A percentile compares a stretch with the other conserved stretches of the same genome.
These are phyloP conservation scores for Orcinus orca DNA, from an alignment of 2,113 vertebrate species.

Conservation along the genomic window DNA sequence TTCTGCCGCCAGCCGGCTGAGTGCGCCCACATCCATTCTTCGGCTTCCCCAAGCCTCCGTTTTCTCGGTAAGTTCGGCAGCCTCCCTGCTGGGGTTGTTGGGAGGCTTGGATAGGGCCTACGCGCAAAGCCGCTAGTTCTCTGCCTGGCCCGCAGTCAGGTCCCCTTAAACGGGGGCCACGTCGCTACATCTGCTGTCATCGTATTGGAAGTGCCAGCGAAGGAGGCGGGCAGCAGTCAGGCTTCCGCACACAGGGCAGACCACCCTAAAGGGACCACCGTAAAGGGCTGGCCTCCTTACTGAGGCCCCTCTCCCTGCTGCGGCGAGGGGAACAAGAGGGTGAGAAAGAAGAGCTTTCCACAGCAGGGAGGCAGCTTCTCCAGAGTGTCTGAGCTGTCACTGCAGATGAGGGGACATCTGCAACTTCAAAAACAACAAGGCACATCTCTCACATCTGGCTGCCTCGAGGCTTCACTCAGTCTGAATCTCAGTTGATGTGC, in stretches of 20 bases:
- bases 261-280: too few species aligned
- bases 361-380: neutral
- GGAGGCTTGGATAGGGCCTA: neutral
- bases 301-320: neutral
- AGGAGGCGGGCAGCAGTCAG: neutral
- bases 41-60: neutral
- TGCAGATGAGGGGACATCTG: neutral
- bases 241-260: fast-evolving
- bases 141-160: fast-evolving
- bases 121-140: neutral
- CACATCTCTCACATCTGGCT: neutral
- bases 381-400: neutral
- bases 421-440: neutral
- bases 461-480: neutral
- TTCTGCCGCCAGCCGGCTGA: neutral
- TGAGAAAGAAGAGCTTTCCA: neutral
- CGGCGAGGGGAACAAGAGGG: too few species aligned
- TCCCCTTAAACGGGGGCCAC: neutral
- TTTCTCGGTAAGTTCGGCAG: neutral
- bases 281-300: neutral
- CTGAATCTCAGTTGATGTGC: too few species aligned
- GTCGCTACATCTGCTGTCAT: fast-evolving
- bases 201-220: neutral
- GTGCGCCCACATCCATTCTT: neutral
- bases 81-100: neutral